Percentiles rank a stretch among this genome's conserved stretches.
Evolutionary conservation across 2,888 invertebrate species (phyloP).

Genomic region (Rhamnusium bicolor): DNA sequence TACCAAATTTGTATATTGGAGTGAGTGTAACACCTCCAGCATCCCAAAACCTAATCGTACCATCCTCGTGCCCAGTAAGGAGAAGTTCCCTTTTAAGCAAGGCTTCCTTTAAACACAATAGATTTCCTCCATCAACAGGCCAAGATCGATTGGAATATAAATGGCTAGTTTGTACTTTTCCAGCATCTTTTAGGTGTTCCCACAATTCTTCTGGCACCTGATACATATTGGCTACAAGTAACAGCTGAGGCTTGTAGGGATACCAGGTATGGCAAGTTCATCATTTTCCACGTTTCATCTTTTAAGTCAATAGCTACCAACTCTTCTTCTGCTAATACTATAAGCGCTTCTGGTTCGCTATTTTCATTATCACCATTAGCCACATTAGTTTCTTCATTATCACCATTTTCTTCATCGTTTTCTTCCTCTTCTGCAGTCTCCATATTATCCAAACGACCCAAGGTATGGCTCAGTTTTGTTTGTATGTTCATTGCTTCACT

Average conservation of each 20-base stretch:
- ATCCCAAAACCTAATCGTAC: slow-evolving; percentile 96
- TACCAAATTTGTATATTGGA: slow-evolving; percentile 89
- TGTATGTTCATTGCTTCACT: too few relatives aligned
- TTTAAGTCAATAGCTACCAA: slow-evolving; percentile 92
- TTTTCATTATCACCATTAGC: slow-evolving; percentile 50
- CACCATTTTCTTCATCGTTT: slow-evolving; percentile 68
- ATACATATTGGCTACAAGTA: slow-evolving; percentile 85
- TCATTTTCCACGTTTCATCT: slow-evolving; percentile 86
- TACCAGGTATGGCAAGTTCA: slow-evolving; percentile 90
- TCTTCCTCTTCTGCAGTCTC: too few relatives aligned
- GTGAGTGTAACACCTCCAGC: slow-evolving; percentile 87
- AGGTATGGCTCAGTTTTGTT: too few relatives aligned
- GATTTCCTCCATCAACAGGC: slow-evolving; percentile 91
- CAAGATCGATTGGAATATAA: slow-evolving; percentile 83
- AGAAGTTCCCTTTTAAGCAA: slow-evolving; percentile 74
- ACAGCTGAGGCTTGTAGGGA: slow-evolving; percentile 95
- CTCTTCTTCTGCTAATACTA: slow-evolving; percentile 96
- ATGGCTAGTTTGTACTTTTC: slow-evolving; percentile 70
- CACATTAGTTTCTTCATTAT: slow-evolving; percentile 70
- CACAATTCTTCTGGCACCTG: slow-evolving; percentile 76
- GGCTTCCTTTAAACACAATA: slow-evolving; percentile 72
- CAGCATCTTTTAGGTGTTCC: slow-evolving; percentile 74
- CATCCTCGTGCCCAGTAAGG: slow-evolving; percentile 93
- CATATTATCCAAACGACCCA: too few relatives aligned
- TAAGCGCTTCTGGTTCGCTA: slow-evolving; percentile 74